phyloP scores from a whole-genome alignment of 2,113 vertebrate genomes.

The Dinomys branickii region DNA sequence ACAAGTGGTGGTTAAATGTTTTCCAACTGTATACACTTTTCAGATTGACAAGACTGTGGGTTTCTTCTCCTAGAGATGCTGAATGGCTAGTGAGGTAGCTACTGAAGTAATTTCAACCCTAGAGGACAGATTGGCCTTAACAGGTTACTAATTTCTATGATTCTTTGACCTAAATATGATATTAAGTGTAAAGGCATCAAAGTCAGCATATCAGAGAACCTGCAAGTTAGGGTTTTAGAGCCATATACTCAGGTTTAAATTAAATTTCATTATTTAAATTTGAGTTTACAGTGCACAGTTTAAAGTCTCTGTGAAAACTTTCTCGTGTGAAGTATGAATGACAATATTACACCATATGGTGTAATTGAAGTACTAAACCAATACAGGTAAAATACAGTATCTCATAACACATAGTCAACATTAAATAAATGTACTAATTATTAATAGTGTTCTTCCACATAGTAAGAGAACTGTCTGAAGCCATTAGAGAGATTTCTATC shows the following conservation, averaged over 20 bases:
- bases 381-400: background rate
- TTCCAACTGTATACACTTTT: background rate
- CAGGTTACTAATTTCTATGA: background rate
- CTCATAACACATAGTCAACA: background rate
- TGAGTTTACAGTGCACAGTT: background rate
- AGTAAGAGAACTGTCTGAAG: background rate
- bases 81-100: background rate
- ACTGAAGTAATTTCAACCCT: background rate
- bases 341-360: background rate
- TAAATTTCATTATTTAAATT: background rate
- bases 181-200: background rate
- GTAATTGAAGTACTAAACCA: background rate
- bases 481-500: background rate
- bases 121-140: background rate
- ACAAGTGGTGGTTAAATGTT: background rate
- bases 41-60: background rate
- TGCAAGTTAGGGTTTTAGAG: background rate
- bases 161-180: slow-evolving; percentile 2
- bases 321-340: background rate
- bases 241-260: background rate
- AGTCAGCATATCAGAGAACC: background rate
- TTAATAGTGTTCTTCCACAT: background rate
- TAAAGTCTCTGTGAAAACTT: background rate
- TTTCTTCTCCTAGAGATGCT: background rate
- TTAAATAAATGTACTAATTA: background rate